Base-by-base conservation (phyloP, 2,113 vertebrate genomes). In the Mustelus asterias region DNA sequence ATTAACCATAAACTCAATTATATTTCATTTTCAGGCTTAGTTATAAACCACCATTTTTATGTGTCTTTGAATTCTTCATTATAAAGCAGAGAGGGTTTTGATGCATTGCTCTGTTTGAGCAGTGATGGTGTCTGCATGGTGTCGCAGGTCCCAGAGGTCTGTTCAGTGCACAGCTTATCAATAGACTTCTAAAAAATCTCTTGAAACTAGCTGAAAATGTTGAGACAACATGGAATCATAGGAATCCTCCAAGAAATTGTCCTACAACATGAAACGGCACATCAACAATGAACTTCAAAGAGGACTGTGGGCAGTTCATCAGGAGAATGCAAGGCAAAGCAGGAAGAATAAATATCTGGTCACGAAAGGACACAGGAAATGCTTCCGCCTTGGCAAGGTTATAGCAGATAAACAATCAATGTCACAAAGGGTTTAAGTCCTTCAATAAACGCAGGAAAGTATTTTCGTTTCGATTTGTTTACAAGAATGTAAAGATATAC, bases 351-450 rank as follows among this genome's bases (percentile, higher is more conserved):
- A 89, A 29, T 26, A 33, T 58, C 86, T 67, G 63, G 92, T 37
- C n/a, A 67, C 92, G 69, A 94, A 94, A 92, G 58, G n/a, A 24
- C n/a, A 69, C 63, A 69, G 92, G 92, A 94, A 94, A 94, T 69
- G n/a, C 63, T 44, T 94, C 22, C n/a, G 10, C 69, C 63, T 69
- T 41, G 92, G 63, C 63, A 94, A 29, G 16, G n/a, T 94, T 94
- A 24, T 41, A 2, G 4, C 22, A 89, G 8, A 60, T 89, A 54
- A 88, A 89, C 86, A 89, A 89, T 54, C 1, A 67, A 67, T 41
- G 92, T 93, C 60, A 69, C 63, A 94, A 41, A 41, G 8, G 48
- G 13, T 24, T 94, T 88, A 41, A 69, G 41, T 37, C 18, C 58
- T 69, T 41, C n/a, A 14, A 94, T 24, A 65, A 65, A n/a, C 3